phyloP scores from a whole-genome alignment of 2,113 vertebrate genomes.

The Hyla sarda region DNA sequence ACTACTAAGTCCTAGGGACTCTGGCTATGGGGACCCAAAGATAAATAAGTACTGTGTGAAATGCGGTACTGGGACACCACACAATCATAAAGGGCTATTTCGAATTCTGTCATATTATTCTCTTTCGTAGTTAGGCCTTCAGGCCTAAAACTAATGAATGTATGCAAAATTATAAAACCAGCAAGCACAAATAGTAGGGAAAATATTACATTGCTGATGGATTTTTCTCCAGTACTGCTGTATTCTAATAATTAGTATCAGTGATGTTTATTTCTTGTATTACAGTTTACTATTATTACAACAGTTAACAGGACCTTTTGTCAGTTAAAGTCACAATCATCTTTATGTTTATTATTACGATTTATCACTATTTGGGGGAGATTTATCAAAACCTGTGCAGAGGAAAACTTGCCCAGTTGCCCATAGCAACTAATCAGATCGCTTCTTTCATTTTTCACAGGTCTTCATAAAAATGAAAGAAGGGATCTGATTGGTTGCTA shows the following conservation, averaged over 20 bases:
- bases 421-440: no score
- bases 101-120: not conserved
- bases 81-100: not conserved
- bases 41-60: no score
- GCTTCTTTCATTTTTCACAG: no score
- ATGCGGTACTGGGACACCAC: no score
- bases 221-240: slow-evolving; percentile 21
- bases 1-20: no score
- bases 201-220: not conserved
- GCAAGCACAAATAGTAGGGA: not conserved
- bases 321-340: not conserved
- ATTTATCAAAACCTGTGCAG: no score
- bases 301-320: not conserved
- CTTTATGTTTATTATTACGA: no score
- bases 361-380: no score
- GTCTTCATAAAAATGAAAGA: no score
- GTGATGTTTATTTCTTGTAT: not conserved
- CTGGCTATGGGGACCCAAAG: no score
- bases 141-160: not conserved
- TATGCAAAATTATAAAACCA: slow-evolving; percentile 21
- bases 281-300: not conserved
- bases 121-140: not conserved
- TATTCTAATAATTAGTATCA: not conserved
- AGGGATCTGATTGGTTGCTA: no score
- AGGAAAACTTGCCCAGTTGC: no score